phyloP scores from a whole-genome alignment of 2,113 vertebrate genomes.

The Chionis minor region DNA sequence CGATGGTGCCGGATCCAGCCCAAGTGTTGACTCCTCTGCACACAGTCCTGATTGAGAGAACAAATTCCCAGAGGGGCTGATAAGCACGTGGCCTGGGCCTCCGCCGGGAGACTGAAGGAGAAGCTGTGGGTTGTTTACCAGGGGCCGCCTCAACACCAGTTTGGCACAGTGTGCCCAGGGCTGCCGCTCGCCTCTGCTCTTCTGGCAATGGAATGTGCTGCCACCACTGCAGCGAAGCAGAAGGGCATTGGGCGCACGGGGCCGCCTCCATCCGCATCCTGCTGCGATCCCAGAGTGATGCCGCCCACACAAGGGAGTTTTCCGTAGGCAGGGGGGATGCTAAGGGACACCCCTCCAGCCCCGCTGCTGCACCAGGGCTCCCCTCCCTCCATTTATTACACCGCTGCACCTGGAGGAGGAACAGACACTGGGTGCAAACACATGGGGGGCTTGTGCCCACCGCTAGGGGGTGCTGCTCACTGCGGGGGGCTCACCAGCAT shows the following conservation, averaged over 20 bases:
- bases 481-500: not conserved
- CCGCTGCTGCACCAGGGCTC: not conserved
- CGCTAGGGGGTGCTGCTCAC: rapidly evolving
- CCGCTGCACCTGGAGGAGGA: not conserved
- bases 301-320: not conserved
- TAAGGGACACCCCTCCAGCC: not conserved
- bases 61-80: not conserved
- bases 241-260: not conserved
- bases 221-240: not conserved
- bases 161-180: not conserved
- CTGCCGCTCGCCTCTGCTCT: not conserved
- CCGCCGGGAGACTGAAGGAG: not conserved
- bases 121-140: not conserved
- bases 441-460: not conserved
- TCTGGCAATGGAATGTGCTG: not conserved
- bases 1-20: not conserved
- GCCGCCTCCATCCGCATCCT: not conserved
- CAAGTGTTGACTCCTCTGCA: rapidly evolving
- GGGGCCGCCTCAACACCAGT: not conserved
- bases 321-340: not conserved
- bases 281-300: not conserved
- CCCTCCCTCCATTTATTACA: not conserved
- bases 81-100: rapidly evolving
- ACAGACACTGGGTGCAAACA: not conserved
- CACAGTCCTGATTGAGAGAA: rapidly evolving